Evolutionary conservation across 1,140 invertebrate genomes (phyloP).

Genomic region (Brachionus paranguensis): DNA sequence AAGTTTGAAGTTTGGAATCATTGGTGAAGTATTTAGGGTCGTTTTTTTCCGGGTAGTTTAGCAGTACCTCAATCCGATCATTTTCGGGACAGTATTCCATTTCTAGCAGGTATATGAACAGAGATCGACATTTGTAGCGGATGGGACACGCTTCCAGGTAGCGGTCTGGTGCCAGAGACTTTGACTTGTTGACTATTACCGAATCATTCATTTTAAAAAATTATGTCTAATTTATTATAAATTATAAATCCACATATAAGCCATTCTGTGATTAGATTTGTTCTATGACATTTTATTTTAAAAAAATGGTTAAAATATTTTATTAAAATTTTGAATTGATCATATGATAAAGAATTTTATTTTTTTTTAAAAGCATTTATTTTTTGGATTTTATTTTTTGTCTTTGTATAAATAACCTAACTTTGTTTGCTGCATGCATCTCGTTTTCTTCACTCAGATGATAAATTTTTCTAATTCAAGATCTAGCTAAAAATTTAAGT

Average conservation of each 20-base stretch:
- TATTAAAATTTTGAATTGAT: neutral
- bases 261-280: neutral
- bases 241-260: neutral
- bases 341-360: neutral
- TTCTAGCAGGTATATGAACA: conserved; percentile 20
- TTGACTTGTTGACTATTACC: neutral
- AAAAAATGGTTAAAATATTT: neutral
- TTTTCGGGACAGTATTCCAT: conserved; percentile 24
- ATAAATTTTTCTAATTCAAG: too few relatives aligned
- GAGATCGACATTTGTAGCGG: neutral
- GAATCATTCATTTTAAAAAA: conserved; percentile 22
- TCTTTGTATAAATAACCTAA: neutral
- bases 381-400: neutral
- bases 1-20: neutral
- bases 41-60: conserved; percentile 28
- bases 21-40: neutral
- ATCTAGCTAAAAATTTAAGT: too few relatives aligned
- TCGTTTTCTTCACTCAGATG: too few relatives aligned
- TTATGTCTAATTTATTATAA: conserved; percentile 3
- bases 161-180: conserved; percentile 11
- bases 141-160: conserved; percentile 37
- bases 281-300: neutral
- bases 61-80: neutral
- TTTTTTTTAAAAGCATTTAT: neutral
- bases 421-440: too few relatives aligned